Conservation (phyloP, 2,888 invertebrate species). For the Parasteatoda lunata region DNA sequence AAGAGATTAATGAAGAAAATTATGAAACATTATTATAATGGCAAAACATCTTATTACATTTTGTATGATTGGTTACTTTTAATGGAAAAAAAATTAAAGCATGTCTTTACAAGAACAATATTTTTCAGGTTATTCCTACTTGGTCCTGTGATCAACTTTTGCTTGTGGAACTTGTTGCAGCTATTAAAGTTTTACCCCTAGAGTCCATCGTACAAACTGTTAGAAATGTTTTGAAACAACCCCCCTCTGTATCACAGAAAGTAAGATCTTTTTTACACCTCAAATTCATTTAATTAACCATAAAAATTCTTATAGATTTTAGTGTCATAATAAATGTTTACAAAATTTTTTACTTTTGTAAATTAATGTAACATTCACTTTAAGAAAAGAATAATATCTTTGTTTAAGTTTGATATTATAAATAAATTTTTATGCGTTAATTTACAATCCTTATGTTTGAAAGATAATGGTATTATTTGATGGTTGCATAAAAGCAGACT, state of each 20-base stretch:
- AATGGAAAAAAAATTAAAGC: neutral
- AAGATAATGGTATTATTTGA: too few relatives aligned
- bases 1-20: too few relatives aligned
- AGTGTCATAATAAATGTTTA: too few relatives aligned
- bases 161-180: slow-evolving; percentile 85
- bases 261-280: slow-evolving; percentile 16
- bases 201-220: slow-evolving; percentile 88
- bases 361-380: too few relatives aligned
- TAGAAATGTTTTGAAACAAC: slow-evolving; percentile 86
- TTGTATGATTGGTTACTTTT: neutral
- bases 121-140: slow-evolving; percentile 78
- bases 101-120: neutral
- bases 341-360: too few relatives aligned
- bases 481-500: too few relatives aligned
- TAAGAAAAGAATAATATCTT: too few relatives aligned
- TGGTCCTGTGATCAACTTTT: slow-evolving; percentile 83
- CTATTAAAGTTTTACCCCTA: slow-evolving; percentile 87
- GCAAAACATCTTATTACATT: too few relatives aligned
- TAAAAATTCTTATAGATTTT: neutral
- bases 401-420: too few relatives aligned
- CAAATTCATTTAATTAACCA: neutral
- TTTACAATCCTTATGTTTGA: too few relatives aligned
- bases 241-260: slow-evolving; percentile 74
- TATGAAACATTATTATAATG: too few relatives aligned
- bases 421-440: too few relatives aligned